Evolutionary conservation across 2,113 vertebrate species (phyloP), one percentile per base, ranked within the genome.

Genomic region (Lucifuga dentata): DNA sequence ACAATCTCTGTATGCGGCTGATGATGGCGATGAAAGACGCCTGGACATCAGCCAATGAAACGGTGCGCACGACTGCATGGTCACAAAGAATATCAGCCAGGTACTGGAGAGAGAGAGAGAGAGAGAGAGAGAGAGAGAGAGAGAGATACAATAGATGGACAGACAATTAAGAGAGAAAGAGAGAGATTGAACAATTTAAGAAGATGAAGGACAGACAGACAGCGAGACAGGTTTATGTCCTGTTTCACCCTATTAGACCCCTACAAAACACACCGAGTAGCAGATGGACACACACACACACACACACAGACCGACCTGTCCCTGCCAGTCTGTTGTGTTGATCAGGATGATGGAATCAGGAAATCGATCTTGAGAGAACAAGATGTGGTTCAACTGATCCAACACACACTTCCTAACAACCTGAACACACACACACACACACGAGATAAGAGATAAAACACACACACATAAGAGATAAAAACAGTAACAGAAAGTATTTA

Each of bases 311-410:
- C 84, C n/a, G 41, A 93, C 92, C 91, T 93, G 91, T 44, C 91
- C 92, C 73, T 92, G 90, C 92, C 90, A 92, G 68, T 92, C 90
- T 5, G 68, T 61, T 26, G 87, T 90, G 77, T 86, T 91, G 61
- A 92, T 89, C 61, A 91, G 80, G 78, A 91, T 82, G 60, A 92
- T 83, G 67, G 76, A 86, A 12, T 92, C 91, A 0, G 91, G 91
- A 0, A 92, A 68, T 17, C 73, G 72, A 2, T 91, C 89, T 2
- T 92, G 90, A 21, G 88, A 91, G 60, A 91, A 88, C 73, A 92
- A 73, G 79, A 92, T 87, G 69, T 90, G 84, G 78, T 92, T 92
- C 69, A 92, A 76, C 81, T 92, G 91, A 73, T 92, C 91, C 46
- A 92, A 86, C 58, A 92, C 91, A 0, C 85, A 89, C 71, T 92